Conservation (phyloP, 2,888 invertebrate species). For the Ashinkailepas kermadecensis region DNA sequence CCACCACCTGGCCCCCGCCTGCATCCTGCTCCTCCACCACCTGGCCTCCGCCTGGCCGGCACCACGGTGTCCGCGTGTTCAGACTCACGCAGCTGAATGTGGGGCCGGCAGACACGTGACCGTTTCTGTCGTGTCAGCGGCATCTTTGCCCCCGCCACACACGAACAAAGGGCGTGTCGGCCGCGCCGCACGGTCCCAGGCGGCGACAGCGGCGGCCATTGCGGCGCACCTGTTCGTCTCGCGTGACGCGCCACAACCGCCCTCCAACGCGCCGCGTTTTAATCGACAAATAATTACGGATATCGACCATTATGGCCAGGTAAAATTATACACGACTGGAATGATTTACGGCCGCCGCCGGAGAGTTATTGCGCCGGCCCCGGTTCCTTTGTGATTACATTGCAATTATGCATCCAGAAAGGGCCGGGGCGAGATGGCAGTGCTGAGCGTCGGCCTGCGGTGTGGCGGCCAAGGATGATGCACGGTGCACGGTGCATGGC, state of each 20-base stretch:
- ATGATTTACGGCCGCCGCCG: constrained; percentile 3
- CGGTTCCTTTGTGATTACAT: constrained; percentile 19
- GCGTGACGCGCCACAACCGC: not conserved
- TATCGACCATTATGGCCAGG: constrained; percentile 22
- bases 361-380: not conserved
- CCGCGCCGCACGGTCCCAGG: no score
- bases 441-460: not conserved
- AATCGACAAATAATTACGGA: constrained; percentile 24
- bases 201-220: not conserved
- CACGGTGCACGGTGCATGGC: no score
- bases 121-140: no score
- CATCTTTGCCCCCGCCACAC: no score
- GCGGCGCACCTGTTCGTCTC: not conserved
- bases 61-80: no score
- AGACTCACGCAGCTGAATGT: no score
- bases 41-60: no score
- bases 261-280: constrained; percentile 8
- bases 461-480: not conserved
- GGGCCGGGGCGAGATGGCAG: not conserved
- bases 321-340: constrained; percentile 6
- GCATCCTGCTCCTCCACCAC: no score
- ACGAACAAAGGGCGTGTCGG: no score
- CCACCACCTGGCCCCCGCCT: no score
- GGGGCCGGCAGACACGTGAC: no score
- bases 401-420: constrained; percentile 20